Conservation (phyloP, 2,888 invertebrate species). For the Eupeodes luniger region DNA sequence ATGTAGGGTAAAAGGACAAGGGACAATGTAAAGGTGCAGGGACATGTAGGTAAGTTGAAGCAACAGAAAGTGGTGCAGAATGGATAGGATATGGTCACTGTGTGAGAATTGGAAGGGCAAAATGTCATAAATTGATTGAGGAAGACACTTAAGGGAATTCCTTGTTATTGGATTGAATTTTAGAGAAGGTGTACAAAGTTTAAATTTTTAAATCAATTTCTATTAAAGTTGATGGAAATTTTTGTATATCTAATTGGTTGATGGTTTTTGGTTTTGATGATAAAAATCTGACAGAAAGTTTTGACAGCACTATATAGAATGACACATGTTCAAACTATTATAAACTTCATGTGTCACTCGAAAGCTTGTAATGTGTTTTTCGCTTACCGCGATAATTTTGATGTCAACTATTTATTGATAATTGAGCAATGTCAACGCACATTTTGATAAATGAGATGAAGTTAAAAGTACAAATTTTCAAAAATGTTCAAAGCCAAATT, state of each 20-base stretch:
- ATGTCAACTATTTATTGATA: too few species aligned
- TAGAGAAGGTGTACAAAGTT: neutral
- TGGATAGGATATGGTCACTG: slow-evolving; percentile 16
- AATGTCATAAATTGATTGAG: slow-evolving; percentile 74
- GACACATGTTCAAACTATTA: too few species aligned
- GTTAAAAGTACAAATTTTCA: too few species aligned
- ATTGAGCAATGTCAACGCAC: too few species aligned
- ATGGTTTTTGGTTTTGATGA: neutral
- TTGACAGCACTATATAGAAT: neutral
- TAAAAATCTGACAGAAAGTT: neutral
- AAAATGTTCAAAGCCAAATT: too few species aligned
- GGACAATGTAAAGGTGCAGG: neutral
- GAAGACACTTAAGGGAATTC: slow-evolving; percentile 68
- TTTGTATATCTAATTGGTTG: neutral
- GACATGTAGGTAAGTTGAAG: neutral
- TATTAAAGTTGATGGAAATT: slow-evolving; percentile 14
- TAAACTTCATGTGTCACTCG: too few species aligned
- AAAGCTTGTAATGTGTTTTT: too few species aligned
- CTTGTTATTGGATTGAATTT: slow-evolving; percentile 58
- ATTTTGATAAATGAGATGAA: too few species aligned
- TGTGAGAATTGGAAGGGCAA: slow-evolving; percentile 53
- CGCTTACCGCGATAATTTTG: too few species aligned
- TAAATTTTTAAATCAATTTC: slow-evolving; percentile 58
- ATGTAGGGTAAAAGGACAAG: neutral
- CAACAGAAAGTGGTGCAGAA: slow-evolving; percentile 5